Evolutionary conservation across 2,113 vertebrate genomes (phyloP).

Genomic region (Antigone vipio): DNA sequence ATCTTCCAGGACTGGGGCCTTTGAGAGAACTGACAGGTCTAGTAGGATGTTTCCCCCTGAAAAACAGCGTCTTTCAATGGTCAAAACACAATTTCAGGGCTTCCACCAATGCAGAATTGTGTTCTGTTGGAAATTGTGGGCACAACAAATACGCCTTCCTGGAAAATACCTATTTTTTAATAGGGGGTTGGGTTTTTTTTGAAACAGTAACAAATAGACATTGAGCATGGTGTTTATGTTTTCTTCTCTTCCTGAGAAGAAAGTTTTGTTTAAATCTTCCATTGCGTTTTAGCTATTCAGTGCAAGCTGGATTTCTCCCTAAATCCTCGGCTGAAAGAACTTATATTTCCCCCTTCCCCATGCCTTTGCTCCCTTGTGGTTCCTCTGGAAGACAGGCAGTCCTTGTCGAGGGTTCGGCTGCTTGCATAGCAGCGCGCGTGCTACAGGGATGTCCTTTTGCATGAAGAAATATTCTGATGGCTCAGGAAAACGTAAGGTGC

Average conservation of each 20-base stretch:
- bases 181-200: not conserved
- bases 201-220: too few species aligned
- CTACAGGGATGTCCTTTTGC: not conserved
- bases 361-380: not conserved
- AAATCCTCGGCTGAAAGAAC: not conserved
- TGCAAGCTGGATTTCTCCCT: not conserved
- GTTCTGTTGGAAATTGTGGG: not conserved
- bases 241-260: not conserved
- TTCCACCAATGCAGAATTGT: not conserved
- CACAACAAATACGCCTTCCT: not conserved
- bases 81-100: not conserved
- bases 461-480: not conserved
- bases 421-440: not conserved
- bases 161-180: accelerated
- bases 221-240: not conserved
- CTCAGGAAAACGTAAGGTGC: not conserved
- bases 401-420: not conserved
- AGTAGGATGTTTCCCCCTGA: not conserved
- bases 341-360: not conserved
- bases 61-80: not conserved
- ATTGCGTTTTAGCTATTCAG: not conserved
- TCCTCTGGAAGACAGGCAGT: not conserved
- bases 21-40: accelerated
- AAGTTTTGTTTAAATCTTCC: not conserved
- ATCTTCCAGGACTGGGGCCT: not conserved